Evolutionary conservation across 1,140 invertebrate species (phyloP), one percentile per base, ranked within the genome.

Genomic region (Leptopilina boulardi): DNA sequence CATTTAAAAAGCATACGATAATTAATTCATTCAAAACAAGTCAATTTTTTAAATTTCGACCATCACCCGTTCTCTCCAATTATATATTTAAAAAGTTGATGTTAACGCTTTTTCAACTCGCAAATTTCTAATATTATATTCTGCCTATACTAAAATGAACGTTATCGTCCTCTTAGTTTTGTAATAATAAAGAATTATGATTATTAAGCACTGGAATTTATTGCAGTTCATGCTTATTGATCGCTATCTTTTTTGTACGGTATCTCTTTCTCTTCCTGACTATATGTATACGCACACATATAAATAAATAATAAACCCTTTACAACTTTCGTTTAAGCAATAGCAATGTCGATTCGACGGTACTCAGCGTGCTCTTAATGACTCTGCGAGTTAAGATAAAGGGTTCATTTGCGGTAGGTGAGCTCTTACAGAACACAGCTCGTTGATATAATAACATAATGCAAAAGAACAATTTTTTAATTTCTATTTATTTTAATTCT

Each of bases 351-450:
- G 56, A 59, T 59, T 59, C 56, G 13, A 23, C 56, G 56, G 23
- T 10, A 59, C 56, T 59, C 19, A 41, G 30, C 66, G 75, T 18
- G 34, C 82, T 79, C 82, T 83, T 86, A 86, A 86, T 85, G 85
- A 86, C 84, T 85, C 72, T 81, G 66, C 81, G 83, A 83, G 79
- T 77, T 78, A 74, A 85, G 81, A 84, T 84, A 86, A 86, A 85
- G 82, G 84, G 77, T 81, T 83, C 83, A 81, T 85, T 86, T 86
- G 80, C 82, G 74, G 83, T 83, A 86, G 84, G 85, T 86, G 84
- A 83, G 82, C 70, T 71, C 23, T 26, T 59, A 26, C 26, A 59
- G 56, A 59, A 59, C 23, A 26, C 15, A 13, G 21, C 8, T 11
- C 23, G 10, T 59, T 26, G 23, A 19, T 23, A 56, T 11, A 15